Base-by-base conservation (phyloP, 2,797 vertebrate species). In the Eulemur albifrons region DNA sequence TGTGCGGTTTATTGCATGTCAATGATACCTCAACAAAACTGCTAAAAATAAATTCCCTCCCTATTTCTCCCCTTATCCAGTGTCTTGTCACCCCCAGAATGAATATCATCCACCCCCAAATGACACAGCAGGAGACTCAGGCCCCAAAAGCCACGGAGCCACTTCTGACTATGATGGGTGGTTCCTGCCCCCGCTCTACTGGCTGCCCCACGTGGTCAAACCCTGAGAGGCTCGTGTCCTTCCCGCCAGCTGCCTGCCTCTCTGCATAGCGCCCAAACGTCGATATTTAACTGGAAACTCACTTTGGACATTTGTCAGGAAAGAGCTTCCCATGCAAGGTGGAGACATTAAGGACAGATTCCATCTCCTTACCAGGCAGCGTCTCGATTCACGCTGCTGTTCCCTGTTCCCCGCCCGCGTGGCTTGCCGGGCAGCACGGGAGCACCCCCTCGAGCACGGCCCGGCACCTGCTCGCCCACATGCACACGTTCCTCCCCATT, bases 351-450 rank as follows among this genome's bases (percentile, higher is more conserved):
- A 59, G 20, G 21, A 18, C 75, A 73, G 45, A 43, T 2, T 7
- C 0, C 0, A n/a, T 3, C 54, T 9, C 14, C 35, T 23, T 17
- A 9, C 11, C 13, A 20, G 38, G 32, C 63, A 57, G 48, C 3
- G 0, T 45, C 48, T 57, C 9, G 1, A 8, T 18, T 21, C 12
- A 0, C 7, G 0, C 3, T 1, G 25, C 43, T 2, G 0, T 7
- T 25, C 14, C 1, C 2, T 3, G 30, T 2, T 45, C 6, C 48
- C 4, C 1, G 32, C 35, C 4, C 0, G 21, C 43, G 7, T 10
- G 0, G 54, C 57, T 30, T 2, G 20, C 57, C 1, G 8, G 9
- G 54, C 38, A 4, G 20, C 7, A 38, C 20, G 5, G 8, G 15
- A 23, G 32, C 1, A 15, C 15, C 35, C 30, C 1, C 76, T 32